Conservation (phyloP, 2,113 vertebrate species). For the Glaucidium brasilianum region DNA sequence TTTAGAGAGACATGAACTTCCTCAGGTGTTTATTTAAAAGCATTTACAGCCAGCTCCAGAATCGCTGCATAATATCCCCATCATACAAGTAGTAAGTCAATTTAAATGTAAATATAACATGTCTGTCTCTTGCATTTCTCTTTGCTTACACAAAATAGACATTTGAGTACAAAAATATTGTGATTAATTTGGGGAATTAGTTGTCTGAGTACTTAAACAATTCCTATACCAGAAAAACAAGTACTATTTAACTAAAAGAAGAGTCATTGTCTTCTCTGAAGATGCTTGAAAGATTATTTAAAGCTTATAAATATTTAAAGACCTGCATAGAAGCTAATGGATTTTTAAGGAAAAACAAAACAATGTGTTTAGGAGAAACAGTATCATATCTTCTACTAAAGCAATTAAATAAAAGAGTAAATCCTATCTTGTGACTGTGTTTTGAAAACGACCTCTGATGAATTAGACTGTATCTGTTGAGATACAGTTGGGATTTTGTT, state of each 20-base stretch:
- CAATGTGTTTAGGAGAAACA: background rate
- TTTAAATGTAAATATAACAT: background rate
- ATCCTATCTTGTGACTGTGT: background rate
- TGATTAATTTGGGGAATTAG: constrained; percentile 27
- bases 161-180: constrained; percentile 9
- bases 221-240: background rate
- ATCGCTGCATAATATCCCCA: background rate
- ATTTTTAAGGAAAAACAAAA: constrained; percentile 22
- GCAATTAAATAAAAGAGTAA: background rate
- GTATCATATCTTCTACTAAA: background rate
- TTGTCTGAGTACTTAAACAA: background rate
- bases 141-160: constrained; percentile 8
- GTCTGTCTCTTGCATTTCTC: background rate
- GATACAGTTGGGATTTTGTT: background rate
- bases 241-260: background rate
- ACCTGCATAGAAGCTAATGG: background rate
- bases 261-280: background rate
- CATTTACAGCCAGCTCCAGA: background rate
- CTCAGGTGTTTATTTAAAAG: background rate
- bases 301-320: constrained; percentile 44
- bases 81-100: background rate
- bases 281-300: constrained; percentile 25
- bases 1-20: background rate
- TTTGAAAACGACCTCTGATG: background rate
- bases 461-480: background rate